Evolutionary conservation across 1,140 invertebrate genomes (phyloP), one percentile per base, ranked within the genome.

Genomic region (Drosophila novamexicana): DNA sequence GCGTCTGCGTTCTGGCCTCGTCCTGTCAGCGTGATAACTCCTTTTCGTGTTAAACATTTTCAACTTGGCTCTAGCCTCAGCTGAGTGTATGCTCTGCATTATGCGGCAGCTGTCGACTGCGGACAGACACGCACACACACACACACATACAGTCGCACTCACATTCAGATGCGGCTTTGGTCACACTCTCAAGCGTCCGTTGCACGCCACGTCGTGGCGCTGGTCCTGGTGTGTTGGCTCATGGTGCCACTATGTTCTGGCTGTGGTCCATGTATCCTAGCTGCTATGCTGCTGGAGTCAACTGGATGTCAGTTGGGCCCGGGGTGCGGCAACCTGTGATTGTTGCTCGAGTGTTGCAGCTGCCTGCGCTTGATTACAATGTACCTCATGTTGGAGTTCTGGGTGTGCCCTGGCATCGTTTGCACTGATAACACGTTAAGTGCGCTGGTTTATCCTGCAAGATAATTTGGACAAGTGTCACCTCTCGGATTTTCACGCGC

Each of bases 401-500:
- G 37, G 12, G 39, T 66, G 50, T 64, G 72, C 75, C 18, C 70
- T 47, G 76, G 77, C 78, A 75, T 85, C 78, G 82, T 76, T 85
- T 78, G 77, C 80, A 72, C 77, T 88, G 83, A 88, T 88, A 88
- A 88, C 83, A 88, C 83, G 84, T 88, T 89, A 89, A 89, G 84
- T 89, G 83, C 77, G 84, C 83, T 88, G 86, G 83, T 78, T 88
- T 89, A 88, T 88, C 83, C 84, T 64, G 77, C 83, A 83, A 88
- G 83, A 88, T 88, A 88, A 88, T 88, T 88, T 88, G 83, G 84
- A 89, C 83, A 88, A 88, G 83, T 89, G 84, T 80, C 83, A 88
- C 83, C 83, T 88, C 83, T 88, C 73, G 84, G 83, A 88, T 88
- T 88, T 88, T 88, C 84, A 83, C 83, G 83, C 83, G 83, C 61